Base-by-base conservation (phyloP, 2,888 invertebrate genomes). In the Spicauda simplicius region DNA sequence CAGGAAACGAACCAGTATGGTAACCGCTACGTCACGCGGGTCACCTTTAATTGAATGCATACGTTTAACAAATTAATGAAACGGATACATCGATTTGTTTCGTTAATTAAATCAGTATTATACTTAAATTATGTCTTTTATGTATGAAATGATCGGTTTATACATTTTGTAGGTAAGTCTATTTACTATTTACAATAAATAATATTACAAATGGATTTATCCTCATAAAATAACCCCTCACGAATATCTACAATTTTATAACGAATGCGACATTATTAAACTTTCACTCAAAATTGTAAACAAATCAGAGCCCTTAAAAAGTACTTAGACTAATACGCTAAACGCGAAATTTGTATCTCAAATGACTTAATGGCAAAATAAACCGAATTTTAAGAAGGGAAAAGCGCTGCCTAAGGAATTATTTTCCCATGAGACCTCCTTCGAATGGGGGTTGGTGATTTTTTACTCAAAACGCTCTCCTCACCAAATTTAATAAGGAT, bases 401-500 rank as follows among this genome's bases (percentile, higher is more conserved):
- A 79, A 85, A 82, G 33, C 78, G 81, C 80, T 75, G 76, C 73
- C 73, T 71, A 73, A 76, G 77, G 81, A 83, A 85, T 88, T 84
- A 86, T 85, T 78, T 77, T 81, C 89, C 85, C 88, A 84, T 81
- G 86, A 83, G 88, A 80, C 73, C 66, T 41, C 62, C 73, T n/a
- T 64, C 66, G 79, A 79, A 76, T 76, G 76, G 76, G 79, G 74
- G 76, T 73, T 69, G 71, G 80, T 77, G 80, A 82, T 84, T 79
- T 81, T 80, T 75, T 57, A 62, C 33, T 45, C 25, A 61, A 61
- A 61, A 56, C 37, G 37, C 45, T 62, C 45, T 64, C 52, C 84
- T 83, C 83, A 79, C 82, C 83, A 76, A 81, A 90, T 87, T 87
- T 86, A 89, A 90, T 90, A 87, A 88, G 82, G 83, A 82, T 86